Evolutionary conservation across 1,140 invertebrate genomes (phyloP).

Genomic region (Stegodyphus mimosarum): DNA sequence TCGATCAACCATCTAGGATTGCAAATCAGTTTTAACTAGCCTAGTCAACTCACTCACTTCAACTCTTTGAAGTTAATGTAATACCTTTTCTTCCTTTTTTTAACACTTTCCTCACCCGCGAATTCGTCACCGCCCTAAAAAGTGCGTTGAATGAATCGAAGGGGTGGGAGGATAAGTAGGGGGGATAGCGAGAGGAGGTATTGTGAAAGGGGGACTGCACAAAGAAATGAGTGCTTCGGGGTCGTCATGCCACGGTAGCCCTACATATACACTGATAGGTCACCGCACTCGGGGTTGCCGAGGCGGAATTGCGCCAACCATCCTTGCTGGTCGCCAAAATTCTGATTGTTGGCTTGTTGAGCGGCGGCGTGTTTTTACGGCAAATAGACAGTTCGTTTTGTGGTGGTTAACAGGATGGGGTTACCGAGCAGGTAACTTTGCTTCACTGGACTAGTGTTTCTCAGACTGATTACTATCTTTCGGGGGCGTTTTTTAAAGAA

Average conservation of each 20-base stretch:
- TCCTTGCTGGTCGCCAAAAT: constrained; percentile 46
- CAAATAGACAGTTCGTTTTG: constrained; percentile 37
- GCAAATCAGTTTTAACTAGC: not conserved
- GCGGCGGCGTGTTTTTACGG: not conserved
- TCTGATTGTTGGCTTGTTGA: not conserved
- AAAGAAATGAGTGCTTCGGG: constrained; percentile 48
- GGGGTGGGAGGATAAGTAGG: not conserved
- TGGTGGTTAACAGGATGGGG: constrained; percentile 33
- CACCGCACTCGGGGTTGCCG: constrained; percentile 44
- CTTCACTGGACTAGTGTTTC: not conserved
- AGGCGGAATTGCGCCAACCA: constrained; percentile 35
- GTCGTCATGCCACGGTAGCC: constrained; percentile 58
- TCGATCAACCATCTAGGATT: not conserved
- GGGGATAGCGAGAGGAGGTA: not conserved
- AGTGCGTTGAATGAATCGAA: constrained; percentile 11
- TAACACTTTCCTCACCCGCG: constrained; percentile 22
- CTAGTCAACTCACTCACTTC: not conserved
- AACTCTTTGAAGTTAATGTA: not conserved
- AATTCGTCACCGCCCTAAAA: constrained; percentile 59
- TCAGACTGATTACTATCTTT: not conserved
- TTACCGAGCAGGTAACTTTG: constrained; percentile 14
- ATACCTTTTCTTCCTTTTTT: not conserved
- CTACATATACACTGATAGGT: constrained; percentile 59
- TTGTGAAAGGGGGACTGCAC: not conserved
- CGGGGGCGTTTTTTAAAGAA: too few species aligned